Evolutionary conservation across 2,113 vertebrate genomes (phyloP), one percentile per base, ranked within the genome.

Genomic region (Hiodon tergisus): DNA sequence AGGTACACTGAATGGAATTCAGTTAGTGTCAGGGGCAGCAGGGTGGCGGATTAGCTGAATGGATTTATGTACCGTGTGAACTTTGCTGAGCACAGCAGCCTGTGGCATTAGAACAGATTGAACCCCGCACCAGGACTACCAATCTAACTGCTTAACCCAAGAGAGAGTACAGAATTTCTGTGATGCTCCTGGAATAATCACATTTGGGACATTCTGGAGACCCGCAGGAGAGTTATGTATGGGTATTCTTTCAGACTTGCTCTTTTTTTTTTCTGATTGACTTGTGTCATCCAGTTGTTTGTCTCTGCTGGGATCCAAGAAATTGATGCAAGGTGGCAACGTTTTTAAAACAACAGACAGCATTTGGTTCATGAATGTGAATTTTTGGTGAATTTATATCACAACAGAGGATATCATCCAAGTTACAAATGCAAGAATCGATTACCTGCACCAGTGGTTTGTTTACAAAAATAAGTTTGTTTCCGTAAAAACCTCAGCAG

Each of bases 21-120:
- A 51, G 6, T 61, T 62, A 48, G 10, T 52, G 47, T 52, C 47
- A 46, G 59, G 59, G 58, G 50, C 71, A 72, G 48, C 51, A 68
- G 65, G 53, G 11, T 59, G 17, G 48, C 3, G 63, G 73, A 75
- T 75, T 75, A 75, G 65, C 9, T 2, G 31, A 14, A 4, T 11
- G 14, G 53, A 48, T 10, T 8, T 50, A 17, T 6, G 6, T 2
- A 13, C 10, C 11, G 11, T 46, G 17, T 59, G 61, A 58, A 53
- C 73, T 75, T 16, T 60, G 73, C 65, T 68, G 73, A 68, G 63
- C 65, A 6, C 65, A 57, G n/a, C 73, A 75, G 4, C 63, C 55
- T 51, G 46, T 6, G 73, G 65, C 58, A 58, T 75, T 75, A 75
- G 51, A 75, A 1, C 65, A 53, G 72, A 74, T 74, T 74, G n/a